Conservation (phyloP, 2,113 vertebrate species). For the Osmerus mordax region DNA sequence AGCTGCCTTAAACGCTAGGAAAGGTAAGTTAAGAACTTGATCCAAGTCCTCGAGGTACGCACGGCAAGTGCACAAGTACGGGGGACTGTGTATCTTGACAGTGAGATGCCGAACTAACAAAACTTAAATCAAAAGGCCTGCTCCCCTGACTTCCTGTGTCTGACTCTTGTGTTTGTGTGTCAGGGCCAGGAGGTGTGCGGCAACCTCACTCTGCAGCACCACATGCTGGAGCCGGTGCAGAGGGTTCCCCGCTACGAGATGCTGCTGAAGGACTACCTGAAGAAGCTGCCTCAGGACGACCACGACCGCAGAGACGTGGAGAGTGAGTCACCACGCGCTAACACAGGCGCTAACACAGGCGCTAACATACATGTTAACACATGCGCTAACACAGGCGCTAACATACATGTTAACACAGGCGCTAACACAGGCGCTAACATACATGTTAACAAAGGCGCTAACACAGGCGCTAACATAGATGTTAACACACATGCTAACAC, state of each 20-base stretch:
- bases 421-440: background rate
- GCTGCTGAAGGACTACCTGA: conserved; percentile 96
- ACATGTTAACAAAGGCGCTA: background rate
- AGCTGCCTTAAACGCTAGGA: too few species aligned
- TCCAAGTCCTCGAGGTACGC: too few species aligned
- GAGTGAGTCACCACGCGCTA: conserved; percentile 68
- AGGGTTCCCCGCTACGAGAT: conserved; percentile 96
- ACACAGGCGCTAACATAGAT: background rate
- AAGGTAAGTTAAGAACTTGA: too few species aligned
- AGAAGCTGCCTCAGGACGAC: conserved; percentile 88
- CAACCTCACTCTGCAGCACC: conserved; percentile 89
- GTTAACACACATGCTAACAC: too few species aligned
- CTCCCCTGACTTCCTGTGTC: background rate
- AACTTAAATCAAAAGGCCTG: too few species aligned
- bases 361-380: background rate
- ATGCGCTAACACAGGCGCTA: too few species aligned
- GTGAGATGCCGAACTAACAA: too few species aligned
- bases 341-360: background rate
- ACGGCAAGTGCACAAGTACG: too few species aligned
- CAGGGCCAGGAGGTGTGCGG: conserved; percentile 90
- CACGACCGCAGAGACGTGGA: conserved; percentile 86
- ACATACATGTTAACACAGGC: background rate
- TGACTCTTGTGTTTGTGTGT: conserved; percentile 10
- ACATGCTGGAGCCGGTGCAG: conserved; percentile 97
- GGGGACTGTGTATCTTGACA: too few species aligned